Base-by-base conservation (phyloP, 2,888 invertebrate genomes). In the Caradrina clavipalpis region DNA sequence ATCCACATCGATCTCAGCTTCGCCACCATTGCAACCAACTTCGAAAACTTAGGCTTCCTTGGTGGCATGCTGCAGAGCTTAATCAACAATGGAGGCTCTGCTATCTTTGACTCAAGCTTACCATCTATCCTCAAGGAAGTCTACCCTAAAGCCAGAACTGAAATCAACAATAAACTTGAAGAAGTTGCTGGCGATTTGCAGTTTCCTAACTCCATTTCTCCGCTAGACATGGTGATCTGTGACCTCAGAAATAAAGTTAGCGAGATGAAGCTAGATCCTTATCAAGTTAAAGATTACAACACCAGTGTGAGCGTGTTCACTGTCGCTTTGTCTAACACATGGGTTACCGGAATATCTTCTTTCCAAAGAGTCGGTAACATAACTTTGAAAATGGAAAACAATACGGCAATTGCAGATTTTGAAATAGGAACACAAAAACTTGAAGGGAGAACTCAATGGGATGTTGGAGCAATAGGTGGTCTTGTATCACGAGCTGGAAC, bases 71-170 rank as follows among this genome's bases (percentile, higher is more conserved):
- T 97, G 73, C 97, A 98, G 90, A 97, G 98, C 0, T 95, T 98
- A 60, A 97, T 99, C 51, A 98, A 98, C 90, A 97, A 98, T 0
- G 97, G 98, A 0, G 98, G 98, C 0, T 97, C 97, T 21, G 97
- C 98, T 76, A 96, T 99, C 13, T 98, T 99, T 85, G 98, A 98
- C 88, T 97, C 98, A 11, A 98, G 98, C 84, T 98, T 99, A 88
- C 98, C 98, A 0, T 97, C 97, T 78, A 97, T 99, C 78, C 93
- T 98, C 47, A 97, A 97, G 76, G 97, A 98, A 92, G 97, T 98
- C 0, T 98, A 98, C 86, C 96, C 96, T 1, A 97, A 98, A 88
- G 95, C 98, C 0, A 96, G 98, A 80, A 96, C 95, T 0, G 97
- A 97, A 88, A 97, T 98, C 1, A 98, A 98, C 89, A 96, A 96